Base-by-base conservation (phyloP, 2,888 invertebrate genomes). In the Apodemia hepburni region DNA sequence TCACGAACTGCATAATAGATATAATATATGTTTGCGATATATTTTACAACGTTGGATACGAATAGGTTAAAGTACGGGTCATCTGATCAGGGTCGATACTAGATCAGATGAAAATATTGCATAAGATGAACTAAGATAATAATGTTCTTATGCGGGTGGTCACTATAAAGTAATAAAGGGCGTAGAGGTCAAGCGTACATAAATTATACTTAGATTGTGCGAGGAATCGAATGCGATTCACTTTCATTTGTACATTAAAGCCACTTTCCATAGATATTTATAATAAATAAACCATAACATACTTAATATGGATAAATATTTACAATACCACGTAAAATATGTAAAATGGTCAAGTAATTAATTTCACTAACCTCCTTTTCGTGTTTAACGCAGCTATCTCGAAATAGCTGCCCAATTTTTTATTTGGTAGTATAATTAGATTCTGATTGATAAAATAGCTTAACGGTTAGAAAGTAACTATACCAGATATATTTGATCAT, bases 81-180 rank as follows among this genome's bases (percentile, higher is more conserved):
- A 85, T 81, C 77, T 77, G 85, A 85, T 85, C 79, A 72, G 75
- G 77, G 78, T 79, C 83, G 80, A 81, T 81, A 80, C 79, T 80
- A 76, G 77, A 81, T 82, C 81, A 80, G 76, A 79, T 80, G 83
- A 84, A 85, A 85, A 87, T 85, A 84, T 79, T 80, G 81, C 80
- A 75, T 77, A 73, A 82, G 81, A 84, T 83, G 76, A 77, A 74
- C 75, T 70, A 67, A 79, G 83, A 84, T 82, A 79, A 68, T 70
- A 69, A 68, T 72, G 72, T 71, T 69, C 71, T 74, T 72, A 67
- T 67, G 42, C 42, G 68, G 47, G 45, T 70, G 74, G 75, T 73
- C 76, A 75, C 69, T 75, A 69, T 71, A 71, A 73, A 72, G 73
- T 71, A 74, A 70, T 71, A 74, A 71, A 74, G 71, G 69, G 66